phyloP scores from a whole-genome alignment of 2,888 invertebrate species.

The Pyrrhia umbra region DNA sequence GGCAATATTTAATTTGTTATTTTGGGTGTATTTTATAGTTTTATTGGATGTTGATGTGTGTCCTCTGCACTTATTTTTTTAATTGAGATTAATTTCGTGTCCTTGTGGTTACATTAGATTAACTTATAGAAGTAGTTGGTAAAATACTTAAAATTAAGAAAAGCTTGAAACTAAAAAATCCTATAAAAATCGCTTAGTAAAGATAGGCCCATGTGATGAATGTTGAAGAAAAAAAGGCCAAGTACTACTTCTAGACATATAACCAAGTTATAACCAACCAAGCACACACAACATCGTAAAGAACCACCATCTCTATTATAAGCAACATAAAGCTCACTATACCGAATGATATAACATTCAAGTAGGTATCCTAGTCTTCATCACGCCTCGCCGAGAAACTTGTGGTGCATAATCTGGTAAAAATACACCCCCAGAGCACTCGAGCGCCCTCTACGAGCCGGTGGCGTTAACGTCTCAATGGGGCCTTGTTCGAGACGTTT shows the following conservation, averaged over 20 bases:
- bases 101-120: no score
- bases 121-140: no score
- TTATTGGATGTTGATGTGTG: not conserved
- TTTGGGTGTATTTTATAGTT: not conserved
- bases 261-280: no score
- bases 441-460: conserved; percentile 50
- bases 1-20: not conserved
- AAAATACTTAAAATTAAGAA: no score
- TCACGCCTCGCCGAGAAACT: conserved; percentile 61
- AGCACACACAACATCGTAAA: not conserved
- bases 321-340: not conserved
- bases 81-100: not conserved
- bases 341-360: conserved; percentile 11
- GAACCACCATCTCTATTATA: not conserved
- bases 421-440: conserved; percentile 81
- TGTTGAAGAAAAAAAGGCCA: no score
- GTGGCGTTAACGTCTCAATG: conserved; percentile 47
- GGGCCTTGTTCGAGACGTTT: conserved; percentile 30
- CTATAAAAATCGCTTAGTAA: no score
- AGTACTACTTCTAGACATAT: no score
- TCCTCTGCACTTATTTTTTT: not conserved
- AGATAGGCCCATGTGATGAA: no score
- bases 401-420: conserved; percentile 85
- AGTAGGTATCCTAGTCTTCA: conserved; percentile 39
- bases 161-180: no score